Conservation (phyloP, 2,888 invertebrate species). For the Dasypogon diadema region DNA sequence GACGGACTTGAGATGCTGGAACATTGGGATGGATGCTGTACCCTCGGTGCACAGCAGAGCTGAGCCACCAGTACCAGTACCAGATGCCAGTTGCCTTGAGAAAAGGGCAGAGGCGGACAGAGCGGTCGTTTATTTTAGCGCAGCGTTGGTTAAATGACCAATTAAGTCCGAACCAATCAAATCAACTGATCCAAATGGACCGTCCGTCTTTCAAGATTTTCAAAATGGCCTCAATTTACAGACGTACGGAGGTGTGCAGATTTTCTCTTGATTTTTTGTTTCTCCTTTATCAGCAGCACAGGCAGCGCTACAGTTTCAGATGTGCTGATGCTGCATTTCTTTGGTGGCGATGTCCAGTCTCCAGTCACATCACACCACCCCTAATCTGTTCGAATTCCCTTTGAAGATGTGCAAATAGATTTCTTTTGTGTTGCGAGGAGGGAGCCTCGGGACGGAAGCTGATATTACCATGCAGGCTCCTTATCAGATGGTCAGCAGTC, state of each 20-base stretch:
- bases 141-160: slow-evolving; percentile 45
- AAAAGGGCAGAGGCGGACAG: slow-evolving; percentile 15
- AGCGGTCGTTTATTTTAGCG: slow-evolving; percentile 44
- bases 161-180: slow-evolving; percentile 48
- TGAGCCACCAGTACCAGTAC: neutral
- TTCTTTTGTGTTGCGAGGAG: slow-evolving; percentile 8
- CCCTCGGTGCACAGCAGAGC: neutral
- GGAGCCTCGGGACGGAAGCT: neutral
- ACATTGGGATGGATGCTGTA: neutral
- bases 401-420: slow-evolving; percentile 30
- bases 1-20: neutral
- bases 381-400: slow-evolving; percentile 33
- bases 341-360: slow-evolving; percentile 3
- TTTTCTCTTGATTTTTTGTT: slow-evolving; percentile 33
- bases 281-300: neutral
- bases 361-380: slow-evolving; percentile 30
- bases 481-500: slow-evolving; percentile 53
- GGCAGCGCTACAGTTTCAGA: neutral
- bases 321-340: slow-evolving; percentile 43
- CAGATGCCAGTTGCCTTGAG: neutral
- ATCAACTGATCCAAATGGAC: slow-evolving; percentile 11
- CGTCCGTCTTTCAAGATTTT: slow-evolving; percentile 35
- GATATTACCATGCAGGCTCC: slow-evolving; percentile 22
- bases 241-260: slow-evolving; percentile 40
- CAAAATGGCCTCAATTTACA: slow-evolving; percentile 43